A percentile compares a stretch with the other conserved stretches of the same genome.
Conservation (phyloP, 2,888 invertebrate genomes). For the Scaptodrosophila latifasciaeformis region DNA sequence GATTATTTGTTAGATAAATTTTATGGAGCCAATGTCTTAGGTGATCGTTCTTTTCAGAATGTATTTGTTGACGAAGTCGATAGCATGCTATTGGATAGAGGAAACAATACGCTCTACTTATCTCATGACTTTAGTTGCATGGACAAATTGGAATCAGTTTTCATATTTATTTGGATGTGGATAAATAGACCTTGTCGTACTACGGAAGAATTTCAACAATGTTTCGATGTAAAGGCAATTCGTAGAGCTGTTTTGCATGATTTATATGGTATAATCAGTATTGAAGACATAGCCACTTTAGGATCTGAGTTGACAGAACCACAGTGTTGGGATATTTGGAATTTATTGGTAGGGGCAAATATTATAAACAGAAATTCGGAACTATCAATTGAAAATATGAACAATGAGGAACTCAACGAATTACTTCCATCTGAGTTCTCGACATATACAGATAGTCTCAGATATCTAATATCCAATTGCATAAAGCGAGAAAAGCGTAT, state of each 20-base stretch:
- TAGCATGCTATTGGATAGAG: conserved; percentile 74
- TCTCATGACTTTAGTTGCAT: conserved; percentile 68
- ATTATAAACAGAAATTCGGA: background rate
- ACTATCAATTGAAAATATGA: background rate
- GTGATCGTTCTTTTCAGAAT: conserved; percentile 44
- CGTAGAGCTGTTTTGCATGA: background rate
- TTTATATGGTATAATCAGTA: background rate
- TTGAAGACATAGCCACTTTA: background rate
- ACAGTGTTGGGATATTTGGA: background rate
- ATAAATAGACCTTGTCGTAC: conserved; percentile 24
- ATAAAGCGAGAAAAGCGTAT: conserved; percentile 1
- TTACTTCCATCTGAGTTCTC: background rate
- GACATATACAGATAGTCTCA: background rate
- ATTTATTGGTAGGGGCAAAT: background rate
- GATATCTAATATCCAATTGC: background rate
- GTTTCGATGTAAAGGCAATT: background rate
- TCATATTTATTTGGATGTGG: conserved; percentile 61
- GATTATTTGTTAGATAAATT: conserved; percentile 51
- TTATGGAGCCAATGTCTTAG: conserved; percentile 59
- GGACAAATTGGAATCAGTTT: conserved; percentile 66
- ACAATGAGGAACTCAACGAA: background rate
- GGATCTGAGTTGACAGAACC: background rate
- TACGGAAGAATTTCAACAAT: conserved; percentile 4
- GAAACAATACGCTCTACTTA: conserved; percentile 71
- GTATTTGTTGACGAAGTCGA: conserved; percentile 75